Evolutionary conservation across 2,797 vertebrate genomes (phyloP).

Genomic region (Pteropus rufus): DNA sequence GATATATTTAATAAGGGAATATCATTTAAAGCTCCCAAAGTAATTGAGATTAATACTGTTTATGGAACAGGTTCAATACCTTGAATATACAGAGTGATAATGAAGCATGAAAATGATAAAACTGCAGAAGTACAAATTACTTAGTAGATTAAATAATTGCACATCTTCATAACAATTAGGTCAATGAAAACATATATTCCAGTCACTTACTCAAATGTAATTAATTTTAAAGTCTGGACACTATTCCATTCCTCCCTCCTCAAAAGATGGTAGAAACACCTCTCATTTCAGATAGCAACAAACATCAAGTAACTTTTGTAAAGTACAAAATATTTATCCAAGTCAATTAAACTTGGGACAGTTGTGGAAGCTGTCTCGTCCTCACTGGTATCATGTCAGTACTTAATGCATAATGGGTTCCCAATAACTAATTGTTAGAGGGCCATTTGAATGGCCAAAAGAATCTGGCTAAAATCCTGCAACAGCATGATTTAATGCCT

Average conservation of each 20-base stretch:
- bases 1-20: constrained; percentile 36
- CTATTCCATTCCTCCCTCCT: neutral
- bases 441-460: neutral
- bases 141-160: constrained; percentile 28
- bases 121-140: constrained; percentile 23
- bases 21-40: constrained; percentile 58
- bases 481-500: neutral
- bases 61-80: constrained; percentile 33
- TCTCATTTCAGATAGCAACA: neutral
- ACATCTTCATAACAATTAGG: neutral
- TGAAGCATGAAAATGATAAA: constrained; percentile 42
- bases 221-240: constrained; percentile 54
- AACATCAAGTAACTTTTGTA: neutral
- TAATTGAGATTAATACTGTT: constrained; percentile 68
- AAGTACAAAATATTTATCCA: neutral
- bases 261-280: neutral
- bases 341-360: neutral
- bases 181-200: constrained; percentile 13
- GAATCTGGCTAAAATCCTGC: neutral
- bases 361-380: neutral
- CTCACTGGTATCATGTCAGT: neutral
- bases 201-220: constrained; percentile 39
- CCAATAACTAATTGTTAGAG: neutral
- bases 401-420: neutral
- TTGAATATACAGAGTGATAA: neutral